Percentiles rank a stretch among this genome's conserved stretches.
Conservation (phyloP, 1,140 invertebrate genomes). For the Notospermus geniculatus region DNA sequence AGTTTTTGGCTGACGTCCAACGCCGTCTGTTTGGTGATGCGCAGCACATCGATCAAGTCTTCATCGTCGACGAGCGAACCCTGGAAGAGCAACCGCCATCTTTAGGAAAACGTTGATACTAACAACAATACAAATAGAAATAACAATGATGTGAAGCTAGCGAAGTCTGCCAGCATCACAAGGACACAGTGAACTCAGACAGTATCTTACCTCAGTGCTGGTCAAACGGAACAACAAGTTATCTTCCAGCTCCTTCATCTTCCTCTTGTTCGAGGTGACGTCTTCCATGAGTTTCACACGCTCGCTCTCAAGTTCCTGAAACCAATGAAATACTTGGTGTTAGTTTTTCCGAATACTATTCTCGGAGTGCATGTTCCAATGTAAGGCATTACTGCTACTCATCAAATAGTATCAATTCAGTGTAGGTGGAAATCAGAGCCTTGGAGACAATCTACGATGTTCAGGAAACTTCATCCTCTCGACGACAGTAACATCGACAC, state of each 20-base stretch:
- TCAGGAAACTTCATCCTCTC: no score
- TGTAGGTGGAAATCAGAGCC: no score
- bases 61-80: constrained; percentile 95
- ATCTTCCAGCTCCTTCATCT: constrained; percentile 94
- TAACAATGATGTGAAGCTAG: neutral
- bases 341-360: no score
- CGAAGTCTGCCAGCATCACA: neutral
- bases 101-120: neutral
- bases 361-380: no score
- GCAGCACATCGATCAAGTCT: constrained; percentile 87
- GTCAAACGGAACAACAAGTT: constrained; percentile 86
- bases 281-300: constrained; percentile 92
- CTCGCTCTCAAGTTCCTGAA: constrained; percentile 87
- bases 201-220: constrained; percentile 70
- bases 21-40: constrained; percentile 83
- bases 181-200: no score
- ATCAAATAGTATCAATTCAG: no score
- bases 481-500: no score
- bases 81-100: constrained; percentile 44
- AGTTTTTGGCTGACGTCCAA: constrained; percentile 94
- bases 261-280: constrained; percentile 91
- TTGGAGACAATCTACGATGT: no score
- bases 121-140: neutral
- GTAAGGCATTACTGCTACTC: neutral
- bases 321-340: no score